Evolutionary conservation across 2,888 invertebrate species (phyloP), one percentile per base, ranked within the genome.

Genomic region (Chloroclystis v-ata): DNA sequence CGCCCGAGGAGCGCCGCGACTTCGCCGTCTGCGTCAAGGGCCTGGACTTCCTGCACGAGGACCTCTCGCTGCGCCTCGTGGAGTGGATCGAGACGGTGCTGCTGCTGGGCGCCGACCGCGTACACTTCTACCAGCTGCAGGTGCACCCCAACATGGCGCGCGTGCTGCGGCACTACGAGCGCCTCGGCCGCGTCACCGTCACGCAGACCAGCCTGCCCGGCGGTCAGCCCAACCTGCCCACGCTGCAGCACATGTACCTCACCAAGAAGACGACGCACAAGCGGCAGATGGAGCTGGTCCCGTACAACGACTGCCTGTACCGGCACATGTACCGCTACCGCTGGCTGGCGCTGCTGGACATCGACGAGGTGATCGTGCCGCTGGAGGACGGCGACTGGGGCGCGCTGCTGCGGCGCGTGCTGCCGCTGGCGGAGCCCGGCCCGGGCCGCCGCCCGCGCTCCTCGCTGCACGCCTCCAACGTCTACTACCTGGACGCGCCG

Each of bases 251-350:
- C 77, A 90, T 96, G 82, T 97, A 96, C 72, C 89, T 97, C 40
- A 94, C 94, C 47, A 95, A 95, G 74, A 97, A 97, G 80, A 93
- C 95, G 24, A 97, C 96, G 67, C 95, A 97, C 82, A 98, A 98
- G 81, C 90, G 97, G 9, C 95, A 97, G 77, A 97, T 97, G 84
- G 98, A 98, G 82, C 90, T 98, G 50, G 95, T 98, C 63, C 97
- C 97, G 8, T 98, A 98, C 89, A 98, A 98, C 79, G 98, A 98
- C 79, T 98, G 98, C 71, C 90, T 98, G 43, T 97, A 97, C 85
- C 93, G 95, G 74, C 95, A 97, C 74, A 91, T 97, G 88, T 95
- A 97, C 76, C 90, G 93, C 57, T 97, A 97, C 80, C 92, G 95
- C 56, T 96, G 95, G 82, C 93, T 97, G 43, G 95, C 95, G n/a